A percentile compares a stretch with the other conserved stretches of the same genome.
phyloP scores from a whole-genome alignment of 2,113 vertebrate species.

The Gavia stellata region DNA sequence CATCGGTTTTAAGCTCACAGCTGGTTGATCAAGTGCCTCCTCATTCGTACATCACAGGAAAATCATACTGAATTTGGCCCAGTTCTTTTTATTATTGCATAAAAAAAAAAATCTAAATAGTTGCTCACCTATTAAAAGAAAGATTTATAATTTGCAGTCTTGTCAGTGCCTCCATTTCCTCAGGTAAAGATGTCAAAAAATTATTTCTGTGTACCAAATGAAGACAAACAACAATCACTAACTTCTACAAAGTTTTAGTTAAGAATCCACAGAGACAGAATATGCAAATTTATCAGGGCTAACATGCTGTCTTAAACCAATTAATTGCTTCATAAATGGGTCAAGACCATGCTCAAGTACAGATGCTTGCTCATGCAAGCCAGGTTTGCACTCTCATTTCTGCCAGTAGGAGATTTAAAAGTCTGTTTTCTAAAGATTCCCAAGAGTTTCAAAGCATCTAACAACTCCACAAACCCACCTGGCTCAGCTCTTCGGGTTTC shows the following conservation, averaged over 20 bases:
- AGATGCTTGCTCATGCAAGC: background rate
- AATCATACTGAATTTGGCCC: background rate
- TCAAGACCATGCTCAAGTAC: background rate
- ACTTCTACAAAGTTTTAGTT: background rate
- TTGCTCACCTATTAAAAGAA: constrained; percentile 86
- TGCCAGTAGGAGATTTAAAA: background rate
- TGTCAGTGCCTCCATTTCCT: constrained; percentile 80
- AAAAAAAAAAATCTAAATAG: background rate
- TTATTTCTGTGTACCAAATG: constrained; percentile 83
- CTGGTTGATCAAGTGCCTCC: fast-evolving
- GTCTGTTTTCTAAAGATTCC: background rate
- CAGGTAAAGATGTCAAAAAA: constrained; percentile 82
- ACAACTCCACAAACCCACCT: background rate
- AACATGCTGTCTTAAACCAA: background rate
- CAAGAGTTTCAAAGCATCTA: background rate
- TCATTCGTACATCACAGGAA: background rate
- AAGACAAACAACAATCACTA: background rate
- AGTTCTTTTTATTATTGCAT: background rate
- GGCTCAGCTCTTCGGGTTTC: background rate
- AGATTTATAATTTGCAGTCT: constrained; percentile 83
- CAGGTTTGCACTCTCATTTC: background rate
- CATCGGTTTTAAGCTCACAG: background rate
- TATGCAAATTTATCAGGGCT: background rate
- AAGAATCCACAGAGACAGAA: background rate
- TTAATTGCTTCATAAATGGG: background rate